Conservation (phyloP, 2,113 vertebrate genomes). For the Thermophis baileyi region DNA sequence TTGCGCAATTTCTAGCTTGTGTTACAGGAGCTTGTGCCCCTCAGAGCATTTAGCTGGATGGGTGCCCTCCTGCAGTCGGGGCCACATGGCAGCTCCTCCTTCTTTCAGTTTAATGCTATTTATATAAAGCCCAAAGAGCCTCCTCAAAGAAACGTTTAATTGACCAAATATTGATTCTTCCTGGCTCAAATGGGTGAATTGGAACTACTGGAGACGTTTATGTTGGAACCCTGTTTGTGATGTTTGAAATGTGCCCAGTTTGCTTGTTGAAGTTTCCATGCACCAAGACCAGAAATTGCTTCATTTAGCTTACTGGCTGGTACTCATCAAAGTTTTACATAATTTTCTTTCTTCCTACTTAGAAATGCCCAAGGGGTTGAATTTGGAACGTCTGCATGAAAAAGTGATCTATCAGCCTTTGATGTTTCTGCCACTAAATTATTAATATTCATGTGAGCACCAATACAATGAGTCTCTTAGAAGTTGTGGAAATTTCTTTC, state of each 20-base stretch:
- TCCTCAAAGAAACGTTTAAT: background rate
- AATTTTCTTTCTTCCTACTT: background rate
- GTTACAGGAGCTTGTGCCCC: background rate
- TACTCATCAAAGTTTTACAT: background rate
- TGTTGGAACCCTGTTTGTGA: background rate
- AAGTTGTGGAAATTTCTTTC: background rate
- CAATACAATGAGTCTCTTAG: no score
- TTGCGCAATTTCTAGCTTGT: background rate
- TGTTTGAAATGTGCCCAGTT: background rate
- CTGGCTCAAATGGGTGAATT: background rate
- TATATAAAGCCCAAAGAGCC: background rate
- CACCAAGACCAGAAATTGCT: background rate
- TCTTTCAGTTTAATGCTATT: background rate
- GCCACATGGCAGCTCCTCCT: background rate
- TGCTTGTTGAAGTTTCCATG: background rate
- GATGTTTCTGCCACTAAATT: background rate
- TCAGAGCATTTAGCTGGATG: background rate
- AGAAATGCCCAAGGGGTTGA: background rate
- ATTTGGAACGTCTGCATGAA: background rate
- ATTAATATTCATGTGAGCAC: background rate
- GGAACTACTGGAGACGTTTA: background rate
- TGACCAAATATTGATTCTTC: background rate
- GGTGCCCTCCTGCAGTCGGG: background rate
- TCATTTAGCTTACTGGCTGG: background rate
- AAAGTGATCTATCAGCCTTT: background rate